Evolutionary conservation across 2,888 invertebrate genomes (phyloP).

Genomic region (Patella caerulea): DNA sequence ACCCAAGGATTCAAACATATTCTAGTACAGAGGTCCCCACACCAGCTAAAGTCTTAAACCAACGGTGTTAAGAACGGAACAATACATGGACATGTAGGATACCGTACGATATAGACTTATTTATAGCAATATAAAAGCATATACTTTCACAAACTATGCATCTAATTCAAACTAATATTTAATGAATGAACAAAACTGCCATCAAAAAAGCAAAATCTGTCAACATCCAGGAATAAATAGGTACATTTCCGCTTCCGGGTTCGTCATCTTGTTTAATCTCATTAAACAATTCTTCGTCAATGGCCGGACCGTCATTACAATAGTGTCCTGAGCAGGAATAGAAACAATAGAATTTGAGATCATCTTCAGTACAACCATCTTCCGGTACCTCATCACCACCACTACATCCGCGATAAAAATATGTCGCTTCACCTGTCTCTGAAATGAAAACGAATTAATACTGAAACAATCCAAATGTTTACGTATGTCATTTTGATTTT

Average conservation of each 20-base stretch:
- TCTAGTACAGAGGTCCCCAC: no score
- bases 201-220: not conserved
- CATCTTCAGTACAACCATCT: slow-evolving; percentile 20
- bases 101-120: no score
- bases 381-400: slow-evolving; percentile 14
- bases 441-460: not conserved
- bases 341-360: slow-evolving; percentile 16
- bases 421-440: slow-evolving; percentile 20
- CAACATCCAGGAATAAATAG: not conserved
- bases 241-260: not conserved
- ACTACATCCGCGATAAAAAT: slow-evolving; percentile 22
- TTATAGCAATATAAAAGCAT: no score
- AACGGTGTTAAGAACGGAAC: no score
- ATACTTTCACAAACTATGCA: no score
- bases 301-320: slow-evolving; percentile 20
- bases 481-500: no score
- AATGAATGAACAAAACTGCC: not conserved
- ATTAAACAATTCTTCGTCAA: slow-evolving; percentile 15
- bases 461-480: no score
- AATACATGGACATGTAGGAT: no score
- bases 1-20: no score
- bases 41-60: no score
- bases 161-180: no score
- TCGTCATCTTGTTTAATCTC: slow-evolving; percentile 2
- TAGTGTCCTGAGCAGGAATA: slow-evolving; percentile 20